Evolutionary conservation across 2,888 invertebrate species (phyloP).

Genomic region (Callimorpha dominula): DNA sequence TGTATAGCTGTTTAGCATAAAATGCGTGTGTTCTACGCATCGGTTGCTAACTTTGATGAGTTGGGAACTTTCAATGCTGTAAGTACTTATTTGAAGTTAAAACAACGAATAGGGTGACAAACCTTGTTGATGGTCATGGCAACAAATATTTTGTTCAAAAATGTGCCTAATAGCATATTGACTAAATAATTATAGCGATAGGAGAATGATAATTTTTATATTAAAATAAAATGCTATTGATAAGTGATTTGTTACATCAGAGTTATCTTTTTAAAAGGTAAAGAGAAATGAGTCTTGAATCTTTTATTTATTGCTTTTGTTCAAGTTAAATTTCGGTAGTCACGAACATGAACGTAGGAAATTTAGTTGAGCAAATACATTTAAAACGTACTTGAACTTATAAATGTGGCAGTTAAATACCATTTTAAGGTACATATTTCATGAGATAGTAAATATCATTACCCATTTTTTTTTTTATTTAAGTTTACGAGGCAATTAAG

Average conservation of each 20-base stretch:
- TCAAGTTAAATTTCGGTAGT: background rate
- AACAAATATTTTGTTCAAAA: background rate
- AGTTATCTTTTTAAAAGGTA: background rate
- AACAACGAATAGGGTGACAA: slow-evolving; percentile 20
- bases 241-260: background rate
- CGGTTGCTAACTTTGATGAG: slow-evolving; percentile 49
- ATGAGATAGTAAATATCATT: too few species aligned
- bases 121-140: slow-evolving; percentile 5
- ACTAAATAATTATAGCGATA: too few species aligned
- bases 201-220: background rate
- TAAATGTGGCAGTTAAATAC: too few species aligned
- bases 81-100: slow-evolving; percentile 38
- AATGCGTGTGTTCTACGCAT: slow-evolving; percentile 52
- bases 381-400: too few species aligned
- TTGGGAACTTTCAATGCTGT: slow-evolving; percentile 48
- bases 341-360: background rate
- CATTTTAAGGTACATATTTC: too few species aligned
- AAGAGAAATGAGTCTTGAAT: background rate
- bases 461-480: too few species aligned
- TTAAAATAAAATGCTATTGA: background rate
- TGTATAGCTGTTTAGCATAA: slow-evolving; percentile 58
- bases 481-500: too few species aligned
- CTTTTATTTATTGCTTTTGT: background rate
- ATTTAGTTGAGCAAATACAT: background rate
- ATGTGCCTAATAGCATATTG: background rate